Percentiles rank a stretch among this genome's conserved stretches.
phyloP scores from a whole-genome alignment of 2,888 invertebrate species.

The Bruchidius siliquastri region DNA sequence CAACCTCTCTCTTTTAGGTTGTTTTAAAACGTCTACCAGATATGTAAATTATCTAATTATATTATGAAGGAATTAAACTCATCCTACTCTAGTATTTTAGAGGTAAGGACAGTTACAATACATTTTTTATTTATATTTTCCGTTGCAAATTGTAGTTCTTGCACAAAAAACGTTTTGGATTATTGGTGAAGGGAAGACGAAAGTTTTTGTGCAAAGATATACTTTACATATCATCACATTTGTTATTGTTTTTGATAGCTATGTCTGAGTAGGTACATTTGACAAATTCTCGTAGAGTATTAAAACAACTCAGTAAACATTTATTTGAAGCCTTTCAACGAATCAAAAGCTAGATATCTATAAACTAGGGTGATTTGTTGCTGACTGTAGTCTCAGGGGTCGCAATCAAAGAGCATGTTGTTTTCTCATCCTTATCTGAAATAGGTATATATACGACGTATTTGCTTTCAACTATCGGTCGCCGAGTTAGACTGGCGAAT shows the following conservation, averaged over 20 bases:
- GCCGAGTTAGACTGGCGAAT: no score
- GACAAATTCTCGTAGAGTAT: no score
- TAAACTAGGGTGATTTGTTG: no score
- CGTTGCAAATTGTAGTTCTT: conserved; percentile 4
- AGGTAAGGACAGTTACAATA: conserved; percentile 11
- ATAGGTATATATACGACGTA: no score
- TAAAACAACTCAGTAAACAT: no score
- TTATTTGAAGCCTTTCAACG: no score
- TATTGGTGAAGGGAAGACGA: background rate
- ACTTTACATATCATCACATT: background rate
- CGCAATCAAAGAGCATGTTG: no score
- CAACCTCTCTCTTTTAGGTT: conserved; percentile 22
- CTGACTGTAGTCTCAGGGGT: no score
- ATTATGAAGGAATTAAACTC: conserved; percentile 5
- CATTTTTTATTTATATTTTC: conserved; percentile 4
- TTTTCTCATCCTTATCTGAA: no score
- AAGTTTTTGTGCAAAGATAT: background rate
- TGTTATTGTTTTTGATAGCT: background rate
- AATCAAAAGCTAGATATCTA: no score
- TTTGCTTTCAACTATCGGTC: no score
- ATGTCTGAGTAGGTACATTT: background rate
- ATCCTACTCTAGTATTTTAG: conserved; percentile 6
- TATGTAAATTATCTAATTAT: conserved; percentile 5
- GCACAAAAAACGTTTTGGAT: conserved; percentile 7
- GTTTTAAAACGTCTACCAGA: conserved; percentile 11